A percentile compares a stretch with the other conserved stretches of the same genome.
phyloP scores from a whole-genome alignment of 2,888 invertebrate genomes.

The Miltochrista miniata region DNA sequence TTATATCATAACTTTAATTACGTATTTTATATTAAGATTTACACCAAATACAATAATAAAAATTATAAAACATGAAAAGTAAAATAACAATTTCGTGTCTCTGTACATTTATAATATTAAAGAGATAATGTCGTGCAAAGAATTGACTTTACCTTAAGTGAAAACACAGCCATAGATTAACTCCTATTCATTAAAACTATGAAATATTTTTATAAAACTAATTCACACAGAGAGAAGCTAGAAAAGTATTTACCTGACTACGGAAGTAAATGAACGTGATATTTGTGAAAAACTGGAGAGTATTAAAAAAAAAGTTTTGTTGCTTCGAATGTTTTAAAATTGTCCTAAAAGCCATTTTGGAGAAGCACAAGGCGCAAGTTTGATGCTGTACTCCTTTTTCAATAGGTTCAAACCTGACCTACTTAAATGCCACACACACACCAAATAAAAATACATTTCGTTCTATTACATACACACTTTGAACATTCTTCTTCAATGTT shows the following conservation, averaged over 20 bases:
- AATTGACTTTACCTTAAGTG: slow-evolving; percentile 82
- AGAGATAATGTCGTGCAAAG: slow-evolving; percentile 78
- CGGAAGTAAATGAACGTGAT: neutral
- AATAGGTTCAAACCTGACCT: too few relatives aligned
- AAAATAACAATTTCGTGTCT: slow-evolving; percentile 64
- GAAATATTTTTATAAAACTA: slow-evolving; percentile 51
- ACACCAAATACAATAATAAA: slow-evolving; percentile 59
- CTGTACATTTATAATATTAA: slow-evolving; percentile 73
- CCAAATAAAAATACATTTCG: too few relatives aligned
- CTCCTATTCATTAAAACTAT: slow-evolving; percentile 52
- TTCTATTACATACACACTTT: too few relatives aligned
- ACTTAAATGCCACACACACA: too few relatives aligned
- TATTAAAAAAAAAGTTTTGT: too few relatives aligned
- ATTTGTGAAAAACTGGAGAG: too few relatives aligned
- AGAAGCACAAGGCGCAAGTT: too few relatives aligned
- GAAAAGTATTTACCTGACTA: slow-evolving; percentile 18
- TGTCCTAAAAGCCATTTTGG: too few relatives aligned
- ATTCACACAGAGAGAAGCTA: slow-evolving; percentile 48
- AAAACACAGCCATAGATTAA: slow-evolving; percentile 82
- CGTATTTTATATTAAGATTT: slow-evolving; percentile 72
- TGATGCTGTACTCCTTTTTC: too few relatives aligned
- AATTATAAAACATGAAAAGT: slow-evolving; percentile 42
- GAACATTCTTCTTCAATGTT: too few relatives aligned
- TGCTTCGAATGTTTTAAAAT: too few relatives aligned
- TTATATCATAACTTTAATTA: slow-evolving; percentile 71